These are phyloP conservation scores for Crotophaga sulcirostris DNA, from an alignment of 2,113 vertebrate species.

Conservation along the genomic window DNA sequence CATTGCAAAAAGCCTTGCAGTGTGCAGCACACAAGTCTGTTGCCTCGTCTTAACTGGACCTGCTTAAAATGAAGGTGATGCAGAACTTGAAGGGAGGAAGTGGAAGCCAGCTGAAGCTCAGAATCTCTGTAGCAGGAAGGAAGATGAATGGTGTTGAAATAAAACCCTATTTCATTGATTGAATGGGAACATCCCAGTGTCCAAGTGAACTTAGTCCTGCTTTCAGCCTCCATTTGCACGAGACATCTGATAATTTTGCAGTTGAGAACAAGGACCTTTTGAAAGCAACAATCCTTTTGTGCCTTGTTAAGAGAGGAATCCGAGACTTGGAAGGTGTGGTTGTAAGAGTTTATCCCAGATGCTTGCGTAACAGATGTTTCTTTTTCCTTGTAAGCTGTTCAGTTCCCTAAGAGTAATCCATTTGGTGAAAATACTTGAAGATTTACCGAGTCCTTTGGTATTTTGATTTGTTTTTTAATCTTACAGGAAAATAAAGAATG, in stretches of 20 bases:
- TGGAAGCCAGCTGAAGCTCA: background rate
- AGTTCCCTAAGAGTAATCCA: slow-evolving; percentile 51
- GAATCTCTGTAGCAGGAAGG: background rate
- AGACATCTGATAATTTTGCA: slow-evolving; percentile 38
- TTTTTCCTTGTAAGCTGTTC: slow-evolving; percentile 42
- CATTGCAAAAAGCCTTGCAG: background rate
- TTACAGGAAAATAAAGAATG: slow-evolving; percentile 22
- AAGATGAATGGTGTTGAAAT: background rate
- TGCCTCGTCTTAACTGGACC: background rate
- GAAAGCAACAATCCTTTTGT: slow-evolving; percentile 76
- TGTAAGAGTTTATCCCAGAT: slow-evolving; percentile 10
- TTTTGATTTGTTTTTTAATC: slow-evolving; percentile 10
- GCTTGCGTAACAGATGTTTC: slow-evolving; percentile 2
- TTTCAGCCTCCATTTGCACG: slow-evolving; percentile 45
- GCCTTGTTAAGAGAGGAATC: slow-evolving; percentile 75
- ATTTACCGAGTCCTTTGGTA: slow-evolving; percentile 29
- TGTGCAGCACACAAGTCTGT: background rate
- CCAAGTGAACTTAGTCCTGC: slow-evolving; percentile 48
- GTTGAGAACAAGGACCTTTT: slow-evolving; percentile 56
- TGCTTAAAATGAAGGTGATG: background rate
- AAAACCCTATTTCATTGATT: background rate
- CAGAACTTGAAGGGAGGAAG: background rate
- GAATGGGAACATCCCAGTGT: slow-evolving; percentile 55
- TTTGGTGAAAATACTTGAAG: slow-evolving; percentile 74
- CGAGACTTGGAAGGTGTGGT: slow-evolving; percentile 40